phyloP scores from a whole-genome alignment of 2,888 invertebrate genomes.

The Zaprionus obscuricornis region DNA sequence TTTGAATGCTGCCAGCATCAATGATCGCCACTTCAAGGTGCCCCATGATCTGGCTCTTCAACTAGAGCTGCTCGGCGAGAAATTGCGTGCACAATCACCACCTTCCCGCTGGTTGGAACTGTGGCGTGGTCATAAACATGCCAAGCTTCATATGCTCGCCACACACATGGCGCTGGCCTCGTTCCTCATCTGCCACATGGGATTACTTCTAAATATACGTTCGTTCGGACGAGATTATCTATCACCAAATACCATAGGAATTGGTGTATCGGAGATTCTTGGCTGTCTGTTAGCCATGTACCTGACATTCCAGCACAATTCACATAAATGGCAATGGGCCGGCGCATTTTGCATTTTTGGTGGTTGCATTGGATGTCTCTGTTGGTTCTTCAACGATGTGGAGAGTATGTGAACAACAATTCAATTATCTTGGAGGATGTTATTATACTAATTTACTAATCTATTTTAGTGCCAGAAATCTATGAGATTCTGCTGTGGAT shows the following conservation, averaged over 20 bases:
- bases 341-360: constrained; percentile 82
- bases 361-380: too few relatives aligned
- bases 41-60: constrained; percentile 83
- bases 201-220: constrained; percentile 84
- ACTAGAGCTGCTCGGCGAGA: constrained; percentile 82
- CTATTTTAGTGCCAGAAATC: too few relatives aligned
- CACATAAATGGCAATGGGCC: constrained; percentile 82
- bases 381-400: too few relatives aligned
- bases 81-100: constrained; percentile 81
- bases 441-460: too few relatives aligned
- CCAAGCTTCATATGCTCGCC: constrained; percentile 80
- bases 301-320: constrained; percentile 81
- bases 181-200: constrained; percentile 84
- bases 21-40: constrained; percentile 81
- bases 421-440: too few relatives aligned
- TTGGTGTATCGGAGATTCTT: constrained; percentile 82
- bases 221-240: constrained; percentile 84
- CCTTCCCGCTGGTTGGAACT: constrained; percentile 83
- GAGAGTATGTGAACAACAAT: too few relatives aligned
- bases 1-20: constrained; percentile 81
- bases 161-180: constrained; percentile 83
- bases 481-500: constrained; percentile 81
- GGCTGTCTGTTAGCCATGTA: constrained; percentile 83
- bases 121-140: constrained; percentile 82
- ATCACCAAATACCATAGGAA: constrained; percentile 83